phyloP scores from a whole-genome alignment of 2,888 invertebrate genomes.

The Anorthoa munda region DNA sequence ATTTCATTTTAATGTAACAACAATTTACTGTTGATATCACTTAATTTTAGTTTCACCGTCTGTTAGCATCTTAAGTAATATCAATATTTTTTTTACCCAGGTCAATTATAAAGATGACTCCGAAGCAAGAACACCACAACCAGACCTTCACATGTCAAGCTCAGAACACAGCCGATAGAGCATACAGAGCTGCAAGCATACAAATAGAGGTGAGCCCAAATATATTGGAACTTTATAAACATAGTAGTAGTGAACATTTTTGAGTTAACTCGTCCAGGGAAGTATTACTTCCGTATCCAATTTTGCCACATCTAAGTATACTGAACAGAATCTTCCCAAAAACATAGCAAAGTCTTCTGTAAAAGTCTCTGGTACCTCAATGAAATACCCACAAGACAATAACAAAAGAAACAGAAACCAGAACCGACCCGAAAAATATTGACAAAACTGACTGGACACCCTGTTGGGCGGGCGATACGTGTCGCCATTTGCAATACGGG shows the following conservation, averaged over 20 bases:
- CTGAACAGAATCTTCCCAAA: neutral
- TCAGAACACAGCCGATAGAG: constrained; percentile 96
- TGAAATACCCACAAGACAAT: constrained; percentile 24
- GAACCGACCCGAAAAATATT: constrained; percentile 56
- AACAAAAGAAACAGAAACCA: constrained; percentile 35
- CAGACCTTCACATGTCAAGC: constrained; percentile 97
- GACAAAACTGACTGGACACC: constrained; percentile 62
- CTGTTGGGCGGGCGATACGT: constrained; percentile 56
- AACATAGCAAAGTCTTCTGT: neutral
- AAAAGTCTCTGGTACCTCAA: neutral
- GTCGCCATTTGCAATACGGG: constrained; percentile 59
- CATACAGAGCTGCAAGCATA: constrained; percentile 95
- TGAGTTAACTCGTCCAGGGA: neutral
- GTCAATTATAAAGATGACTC: constrained; percentile 96
- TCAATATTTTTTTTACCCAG: constrained; percentile 77
- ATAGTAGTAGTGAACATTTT: neutral
- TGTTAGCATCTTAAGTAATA: too few species aligned
- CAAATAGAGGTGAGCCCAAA: constrained; percentile 93
- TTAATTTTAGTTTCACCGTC: too few species aligned
- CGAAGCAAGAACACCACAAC: constrained; percentile 96
- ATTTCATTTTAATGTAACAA: too few species aligned
- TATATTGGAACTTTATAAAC: neutral
- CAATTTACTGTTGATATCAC: too few species aligned
- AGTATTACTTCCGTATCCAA: neutral
- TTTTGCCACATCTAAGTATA: neutral